These are phyloP conservation scores for Neosalanx taihuensis DNA, from an alignment of 2,797 vertebrate species.

Conservation along the genomic window DNA sequence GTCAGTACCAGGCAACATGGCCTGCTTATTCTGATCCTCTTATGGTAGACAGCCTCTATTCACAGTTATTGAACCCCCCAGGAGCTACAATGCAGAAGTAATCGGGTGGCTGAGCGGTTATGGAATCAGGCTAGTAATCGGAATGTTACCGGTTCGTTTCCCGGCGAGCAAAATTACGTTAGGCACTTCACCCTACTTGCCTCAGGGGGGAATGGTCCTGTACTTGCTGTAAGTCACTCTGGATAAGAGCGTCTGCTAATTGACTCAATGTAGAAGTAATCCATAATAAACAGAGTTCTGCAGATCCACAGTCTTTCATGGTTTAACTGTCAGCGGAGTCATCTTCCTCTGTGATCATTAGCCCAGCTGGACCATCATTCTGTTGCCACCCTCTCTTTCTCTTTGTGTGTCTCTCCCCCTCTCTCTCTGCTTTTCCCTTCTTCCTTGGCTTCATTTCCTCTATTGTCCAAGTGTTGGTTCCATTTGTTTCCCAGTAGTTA, in stretches of 20 bases:
- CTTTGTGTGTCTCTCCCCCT: constrained; percentile 8
- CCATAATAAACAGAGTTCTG: constrained; percentile 16
- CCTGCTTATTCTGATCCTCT: constrained; percentile 9
- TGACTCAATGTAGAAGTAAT: no score
- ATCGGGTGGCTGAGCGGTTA: no score
- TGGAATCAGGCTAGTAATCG: no score
- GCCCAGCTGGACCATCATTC: neutral
- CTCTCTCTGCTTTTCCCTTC: neutral
- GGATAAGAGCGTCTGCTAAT: no score
- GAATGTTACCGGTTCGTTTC: no score
- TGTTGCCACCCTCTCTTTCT: neutral
- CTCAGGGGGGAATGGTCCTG: no score
- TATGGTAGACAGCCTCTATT: no score
- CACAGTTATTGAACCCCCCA: no score
- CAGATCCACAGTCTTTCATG: constrained; percentile 7
- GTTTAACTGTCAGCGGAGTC: constrained; percentile 22
- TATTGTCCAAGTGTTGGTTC: neutral
- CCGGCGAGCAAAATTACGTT: no score
- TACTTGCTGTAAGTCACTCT: no score
- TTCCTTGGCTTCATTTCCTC: neutral
- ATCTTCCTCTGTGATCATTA: constrained; percentile 18
- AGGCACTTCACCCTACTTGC: no score
- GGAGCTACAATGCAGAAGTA: constrained; percentile 10
- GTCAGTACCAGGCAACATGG: constrained; percentile 2
- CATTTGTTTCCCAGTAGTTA: neutral